These are phyloP conservation scores for Sardina pilchardus DNA, from an alignment of 2,113 vertebrate genomes.

Conservation along the genomic window DNA sequence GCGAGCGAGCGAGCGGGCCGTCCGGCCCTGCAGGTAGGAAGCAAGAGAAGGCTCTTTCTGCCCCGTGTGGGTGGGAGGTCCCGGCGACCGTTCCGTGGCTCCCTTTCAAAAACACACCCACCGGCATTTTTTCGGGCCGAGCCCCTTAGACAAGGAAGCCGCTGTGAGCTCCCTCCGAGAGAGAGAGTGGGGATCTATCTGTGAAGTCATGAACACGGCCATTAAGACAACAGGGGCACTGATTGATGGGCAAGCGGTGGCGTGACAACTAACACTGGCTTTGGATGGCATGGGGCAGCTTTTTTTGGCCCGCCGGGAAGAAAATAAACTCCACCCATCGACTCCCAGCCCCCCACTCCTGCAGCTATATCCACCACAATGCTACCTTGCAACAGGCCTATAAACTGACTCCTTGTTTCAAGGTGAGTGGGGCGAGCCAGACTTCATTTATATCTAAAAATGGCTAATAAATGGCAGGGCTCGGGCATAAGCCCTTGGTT, in stretches of 20 bases:
- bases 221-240: constrained; percentile 28
- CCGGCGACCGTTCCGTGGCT: constrained; percentile 11
- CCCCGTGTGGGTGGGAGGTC: constrained; percentile 37
- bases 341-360: constrained; percentile 13
- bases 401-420: constrained; percentile 36
- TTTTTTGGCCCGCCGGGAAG: constrained; percentile 32
- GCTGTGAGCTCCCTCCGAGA: background rate
- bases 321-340: constrained; percentile 25
- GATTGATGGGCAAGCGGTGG: background rate
- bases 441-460: constrained; percentile 10
- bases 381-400: constrained; percentile 13
- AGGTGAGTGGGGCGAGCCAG: background rate
- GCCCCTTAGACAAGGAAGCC: background rate
- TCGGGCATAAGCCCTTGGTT: background rate
- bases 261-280: constrained; percentile 18
- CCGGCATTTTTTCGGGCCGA: constrained; percentile 29
- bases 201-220: constrained; percentile 24
- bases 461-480: background rate
- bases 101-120: constrained; percentile 39
- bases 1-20: background rate
- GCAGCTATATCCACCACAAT: constrained; percentile 23
- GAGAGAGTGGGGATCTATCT: constrained; percentile 29
- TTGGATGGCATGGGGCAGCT: background rate
- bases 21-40: constrained; percentile 63
- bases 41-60: constrained; percentile 43